A percentile compares a stretch with the other conserved stretches of the same genome.
These are phyloP conservation scores for Branchellion lobata DNA, from an alignment of 2,888 invertebrate genomes.

Conservation along the genomic window DNA sequence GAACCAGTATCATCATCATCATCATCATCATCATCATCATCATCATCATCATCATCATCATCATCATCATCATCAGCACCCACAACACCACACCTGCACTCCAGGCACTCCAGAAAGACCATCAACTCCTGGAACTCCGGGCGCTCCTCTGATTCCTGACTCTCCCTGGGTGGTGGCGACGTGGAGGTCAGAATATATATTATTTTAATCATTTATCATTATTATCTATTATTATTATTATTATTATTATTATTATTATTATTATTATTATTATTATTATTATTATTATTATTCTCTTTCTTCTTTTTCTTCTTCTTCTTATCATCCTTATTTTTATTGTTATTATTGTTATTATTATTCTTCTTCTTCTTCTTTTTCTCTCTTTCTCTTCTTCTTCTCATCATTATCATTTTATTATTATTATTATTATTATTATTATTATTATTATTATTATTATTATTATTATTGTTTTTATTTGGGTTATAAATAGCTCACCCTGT, in stretches of 20 bases:
- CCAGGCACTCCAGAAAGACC: conserved; percentile 34
- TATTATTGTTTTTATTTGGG: conserved; percentile 9
- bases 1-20: conserved; percentile 34
- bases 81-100: conserved; percentile 23
- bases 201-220: background rate
- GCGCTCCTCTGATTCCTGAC: conserved; percentile 26
- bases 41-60: conserved; percentile 33
- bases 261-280: background rate
- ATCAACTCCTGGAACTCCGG: conserved; percentile 25
- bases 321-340: background rate
- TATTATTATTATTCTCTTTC: background rate
- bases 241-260: background rate
- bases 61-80: conserved; percentile 5
- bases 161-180: conserved; percentile 27
- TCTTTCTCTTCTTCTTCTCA: conserved; percentile 5
- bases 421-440: background rate
- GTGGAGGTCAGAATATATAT: background rate
- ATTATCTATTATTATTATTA: background rate
- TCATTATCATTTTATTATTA: background rate
- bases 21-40: conserved; percentile 23
- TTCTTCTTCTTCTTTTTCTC: conserved; percentile 9
- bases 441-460: background rate
- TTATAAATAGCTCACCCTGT: conserved; percentile 39
- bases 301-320: background rate
- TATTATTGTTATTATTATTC: background rate